Evolutionary conservation across 2,113 vertebrate species (phyloP).

Genomic region (Columba livia): DNA sequence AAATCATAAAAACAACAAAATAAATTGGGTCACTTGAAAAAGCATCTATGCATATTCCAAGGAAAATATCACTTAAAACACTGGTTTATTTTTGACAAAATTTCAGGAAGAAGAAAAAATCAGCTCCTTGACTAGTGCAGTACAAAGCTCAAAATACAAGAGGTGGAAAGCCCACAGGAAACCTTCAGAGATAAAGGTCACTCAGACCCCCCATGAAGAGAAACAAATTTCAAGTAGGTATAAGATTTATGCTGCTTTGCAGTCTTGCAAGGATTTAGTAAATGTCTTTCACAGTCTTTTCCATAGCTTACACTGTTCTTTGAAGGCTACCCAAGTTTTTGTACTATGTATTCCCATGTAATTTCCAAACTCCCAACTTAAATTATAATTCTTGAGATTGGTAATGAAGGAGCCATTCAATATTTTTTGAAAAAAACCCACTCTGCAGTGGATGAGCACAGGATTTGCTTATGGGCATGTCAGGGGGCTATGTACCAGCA

Average conservation of each 20-base stretch:
- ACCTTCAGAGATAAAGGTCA: neutral
- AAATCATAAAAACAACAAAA: neutral
- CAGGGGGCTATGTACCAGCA: accelerated
- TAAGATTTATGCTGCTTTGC: neutral
- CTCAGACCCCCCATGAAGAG: constrained; percentile 18
- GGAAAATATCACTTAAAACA: neutral
- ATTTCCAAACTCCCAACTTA: neutral
- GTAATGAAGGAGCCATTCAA: neutral
- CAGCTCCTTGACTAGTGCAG: neutral
- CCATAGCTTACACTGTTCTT: neutral
- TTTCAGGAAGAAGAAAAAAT: neutral
- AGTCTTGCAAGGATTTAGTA: neutral
- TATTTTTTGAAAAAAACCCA: neutral
- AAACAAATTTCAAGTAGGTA: constrained; percentile 10
- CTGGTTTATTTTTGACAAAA: neutral
- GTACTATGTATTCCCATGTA: neutral
- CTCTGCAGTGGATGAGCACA: neutral
- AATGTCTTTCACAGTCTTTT: neutral
- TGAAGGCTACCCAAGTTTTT: neutral
- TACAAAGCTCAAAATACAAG: neutral
- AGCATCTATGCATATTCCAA: neutral
- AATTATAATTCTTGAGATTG: neutral
- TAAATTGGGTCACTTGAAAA: neutral
- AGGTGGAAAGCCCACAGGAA: constrained; percentile 1
- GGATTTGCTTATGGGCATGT: neutral